Evolutionary conservation across 2,797 vertebrate genomes (phyloP), one percentile per base, ranked within the genome.

Genomic region (Botia almorhae): DNA sequence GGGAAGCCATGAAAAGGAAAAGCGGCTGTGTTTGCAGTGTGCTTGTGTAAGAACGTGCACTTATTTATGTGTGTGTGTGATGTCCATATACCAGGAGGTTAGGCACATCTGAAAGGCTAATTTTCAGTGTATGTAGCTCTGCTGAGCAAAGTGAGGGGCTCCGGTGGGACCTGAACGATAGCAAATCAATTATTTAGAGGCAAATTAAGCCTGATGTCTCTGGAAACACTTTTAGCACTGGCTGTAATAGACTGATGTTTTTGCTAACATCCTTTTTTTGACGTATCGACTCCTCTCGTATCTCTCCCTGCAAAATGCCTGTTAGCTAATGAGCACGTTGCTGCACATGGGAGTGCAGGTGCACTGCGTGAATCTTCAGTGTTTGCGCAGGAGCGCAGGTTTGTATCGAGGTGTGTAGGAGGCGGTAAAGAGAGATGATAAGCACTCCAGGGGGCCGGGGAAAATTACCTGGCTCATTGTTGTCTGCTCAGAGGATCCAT

Each of bases 121-220:
- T 96, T 96, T 96, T 94, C 94, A 92, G 93, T 85, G 91, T 89
- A 91, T 91, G 92, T 93, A 88, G 92, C 87, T 88, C 91, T 92
- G 82, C 92, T 86, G 91, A 95, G 94, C 94, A 93, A 94, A 96
- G 92, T 88, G 87, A 84, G 92, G 89, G 91, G 87, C 92, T 94
- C 95, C 93, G 92, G 33, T 91, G 95, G 94, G 93, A 94, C 91
- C 92, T 93, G 73, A 76, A 82, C 48, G 75, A 86, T 92, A 87
- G 93, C 92, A 95, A 96, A 95, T 96, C 95, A 94, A 95, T 96
- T 96, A 97, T 97, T 96, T 96, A 96, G 94, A 94, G 94, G 95
- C 94, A 96, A 96, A 96, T 96, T 95, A 96, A 89, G 89, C 91
- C 87, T 81, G 85, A 92, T 91, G 94, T 93, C 91, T 92, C 88